A percentile compares a stretch with the other conserved stretches of the same genome.
These are phyloP conservation scores for Dermatemys mawii DNA, from an alignment of 2,113 vertebrate genomes.

Conservation along the genomic window DNA sequence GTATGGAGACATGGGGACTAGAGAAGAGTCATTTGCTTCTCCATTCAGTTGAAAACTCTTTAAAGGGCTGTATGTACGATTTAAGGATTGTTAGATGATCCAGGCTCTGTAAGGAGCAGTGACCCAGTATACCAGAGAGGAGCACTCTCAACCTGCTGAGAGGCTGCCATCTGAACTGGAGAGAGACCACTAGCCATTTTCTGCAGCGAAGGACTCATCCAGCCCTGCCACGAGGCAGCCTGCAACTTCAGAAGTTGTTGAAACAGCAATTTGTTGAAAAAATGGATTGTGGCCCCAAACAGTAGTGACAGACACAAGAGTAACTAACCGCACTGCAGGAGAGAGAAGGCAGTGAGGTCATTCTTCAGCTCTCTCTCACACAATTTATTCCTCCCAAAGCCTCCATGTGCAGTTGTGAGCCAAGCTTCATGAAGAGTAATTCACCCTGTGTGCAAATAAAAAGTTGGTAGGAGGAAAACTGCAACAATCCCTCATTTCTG, in stretches of 20 bases:
- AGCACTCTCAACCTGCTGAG: background rate
- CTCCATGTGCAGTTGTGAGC: rapidly evolving
- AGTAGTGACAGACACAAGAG: background rate
- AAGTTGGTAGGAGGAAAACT: rapidly evolving
- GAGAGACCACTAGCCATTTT: background rate
- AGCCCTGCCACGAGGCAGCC: background rate
- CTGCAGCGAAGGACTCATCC: background rate
- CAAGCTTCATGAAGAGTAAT: background rate
- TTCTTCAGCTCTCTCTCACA: background rate
- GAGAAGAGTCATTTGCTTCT: background rate
- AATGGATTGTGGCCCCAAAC: background rate
- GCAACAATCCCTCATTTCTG: background rate
- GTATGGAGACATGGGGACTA: background rate
- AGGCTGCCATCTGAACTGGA: background rate
- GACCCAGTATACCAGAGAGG: background rate
- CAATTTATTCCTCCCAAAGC: rapidly evolving
- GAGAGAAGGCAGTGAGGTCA: background rate
- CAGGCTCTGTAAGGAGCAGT: background rate
- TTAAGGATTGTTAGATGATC: background rate
- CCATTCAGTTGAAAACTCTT: background rate
- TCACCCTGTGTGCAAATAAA: background rate
- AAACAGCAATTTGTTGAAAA: rapidly evolving
- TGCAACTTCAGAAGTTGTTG: background rate
- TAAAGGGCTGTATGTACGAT: background rate
- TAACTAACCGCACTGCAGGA: rapidly evolving